A percentile compares a stretch with the other conserved stretches of the same genome.
Conservation (phyloP, 2,797 vertebrate species). For the Luscinia megarhynchos region DNA sequence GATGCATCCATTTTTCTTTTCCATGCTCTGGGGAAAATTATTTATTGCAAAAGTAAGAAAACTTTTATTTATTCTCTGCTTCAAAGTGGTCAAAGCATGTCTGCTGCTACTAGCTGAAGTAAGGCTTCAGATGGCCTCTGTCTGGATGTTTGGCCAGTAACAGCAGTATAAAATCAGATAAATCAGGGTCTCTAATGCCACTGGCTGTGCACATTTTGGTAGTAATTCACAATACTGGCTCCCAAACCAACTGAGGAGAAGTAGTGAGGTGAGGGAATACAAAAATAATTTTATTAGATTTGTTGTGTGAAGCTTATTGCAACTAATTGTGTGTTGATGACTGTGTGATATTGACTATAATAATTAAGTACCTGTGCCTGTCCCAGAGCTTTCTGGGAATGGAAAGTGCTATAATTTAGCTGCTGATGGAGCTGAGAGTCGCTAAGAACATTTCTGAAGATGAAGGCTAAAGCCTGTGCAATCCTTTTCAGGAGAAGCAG, state of each 20-base stretch:
- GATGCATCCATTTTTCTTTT: constrained; percentile 94
- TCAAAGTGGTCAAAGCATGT: neutral
- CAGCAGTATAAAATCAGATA: neutral
- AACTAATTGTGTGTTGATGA: neutral
- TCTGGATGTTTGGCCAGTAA: neutral
- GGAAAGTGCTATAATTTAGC: neutral
- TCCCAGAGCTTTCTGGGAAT: neutral
- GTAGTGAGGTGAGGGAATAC: neutral
- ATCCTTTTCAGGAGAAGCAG: constrained; percentile 80
- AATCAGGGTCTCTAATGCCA: neutral
- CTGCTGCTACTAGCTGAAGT: neutral
- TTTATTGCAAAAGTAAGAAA: constrained; percentile 95
- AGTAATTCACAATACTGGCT: neutral
- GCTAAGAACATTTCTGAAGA: neutral
- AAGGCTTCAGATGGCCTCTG: neutral
- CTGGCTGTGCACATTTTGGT: neutral
- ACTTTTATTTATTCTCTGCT: neutral
- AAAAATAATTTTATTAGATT: neutral
- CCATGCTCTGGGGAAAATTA: constrained; percentile 93
- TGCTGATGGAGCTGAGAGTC: neutral
- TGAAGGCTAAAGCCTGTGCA: neutral
- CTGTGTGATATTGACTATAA: neutral
- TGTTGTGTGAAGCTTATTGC: neutral
- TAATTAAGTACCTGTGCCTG: neutral
- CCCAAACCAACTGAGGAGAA: neutral